Base-by-base conservation (phyloP, 2,797 vertebrate species). In the Melanotaenia trifasciata region DNA sequence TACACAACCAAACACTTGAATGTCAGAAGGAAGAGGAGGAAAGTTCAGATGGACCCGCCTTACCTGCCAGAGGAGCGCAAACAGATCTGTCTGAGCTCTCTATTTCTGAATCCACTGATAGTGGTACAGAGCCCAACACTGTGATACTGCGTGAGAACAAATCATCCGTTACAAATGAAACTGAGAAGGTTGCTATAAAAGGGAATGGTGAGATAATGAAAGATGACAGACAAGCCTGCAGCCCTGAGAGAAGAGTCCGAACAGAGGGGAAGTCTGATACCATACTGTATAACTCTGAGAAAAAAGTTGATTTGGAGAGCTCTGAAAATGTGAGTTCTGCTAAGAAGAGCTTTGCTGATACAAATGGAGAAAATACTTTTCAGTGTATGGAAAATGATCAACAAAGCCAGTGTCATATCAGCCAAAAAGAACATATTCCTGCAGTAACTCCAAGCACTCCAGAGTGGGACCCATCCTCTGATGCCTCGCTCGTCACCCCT, bases 401-500 rank as follows among this genome's bases (percentile, higher is more conserved):
- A 63, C 78, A 80, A 79, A 74, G 65, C 56, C 76, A 36, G 45
- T 61, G 69, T 78, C 72, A 67, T 64, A 20, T 36, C 30, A 57
- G 45, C 28, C 68, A 76, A 78, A 84, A 58, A 50, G 66, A 30
- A 43, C 45, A 64, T 32, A 80, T 72, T 64, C 64, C 79, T 63
- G 36, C 81, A 58, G 72, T 72, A 67, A 67, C 87, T 81, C 88
- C 90, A 10, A 83, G 84, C 59, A 93, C 90, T 64, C 91, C 93
- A 63, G 92, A 92, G 59, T 93, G 92, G 92, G 94, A 94, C 66
- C 89, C 87, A 3, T 93, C 93, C 28, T 87, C 91, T 13, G 94
- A 95, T 36, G 75, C 81, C 26, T 95, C 93, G 8, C 86, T 94
- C 6, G 28, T 90, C 71, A 95, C 95, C 64, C 93, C 94, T 20